Base-by-base conservation (phyloP, 2,113 vertebrate species). In the Triplophysa dalaica region DNA sequence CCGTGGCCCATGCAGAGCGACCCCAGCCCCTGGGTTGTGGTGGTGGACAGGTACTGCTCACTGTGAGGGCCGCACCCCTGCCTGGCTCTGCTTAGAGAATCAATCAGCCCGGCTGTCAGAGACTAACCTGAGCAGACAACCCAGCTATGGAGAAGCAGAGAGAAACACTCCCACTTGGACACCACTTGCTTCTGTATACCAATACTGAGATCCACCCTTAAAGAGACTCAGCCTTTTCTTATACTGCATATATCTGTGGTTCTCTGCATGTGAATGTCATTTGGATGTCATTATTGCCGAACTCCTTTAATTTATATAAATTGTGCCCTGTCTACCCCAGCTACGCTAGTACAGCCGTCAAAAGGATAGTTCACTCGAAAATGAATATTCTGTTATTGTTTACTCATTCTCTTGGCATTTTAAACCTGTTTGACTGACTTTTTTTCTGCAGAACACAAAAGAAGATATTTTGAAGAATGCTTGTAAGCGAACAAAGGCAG, bases 61-160 rank as follows among this genome's bases (percentile, higher is more conserved):
- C 75, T 56, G 79, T 79, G 79, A 69, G 77, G 77, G 77, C 70
- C 62, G 54, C 45, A 58, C 70, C 60, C 78, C 84, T 81, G 78
- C 70, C 81, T 75, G 84, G 75, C 78, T 78, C 74, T 2, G 67
- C 70, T 83, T 75, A 69, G 70, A 68, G 82, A 79, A 85, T 83
- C 81, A 83, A 85, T 85, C 84, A 85, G 82, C 41, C 70, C 45
- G 48, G 65, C 81, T 85, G 84, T 83, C 84, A 85, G 70, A 83
- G 79, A 56, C 79, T 83, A 81, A 85, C 81, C 78, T 67, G 54
- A 14, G 22, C 81, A 78, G 81, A 83, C 84, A 83, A 78, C 43
- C 58, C 50, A 70, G 79, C 78, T 82, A 83, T 38, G 7, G 29
- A 70, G 48, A 50, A 50, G 61, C 38, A 66, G 38, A 75, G 83